Base-by-base conservation (phyloP, 2,113 vertebrate species). In the Sorex fumeus region DNA sequence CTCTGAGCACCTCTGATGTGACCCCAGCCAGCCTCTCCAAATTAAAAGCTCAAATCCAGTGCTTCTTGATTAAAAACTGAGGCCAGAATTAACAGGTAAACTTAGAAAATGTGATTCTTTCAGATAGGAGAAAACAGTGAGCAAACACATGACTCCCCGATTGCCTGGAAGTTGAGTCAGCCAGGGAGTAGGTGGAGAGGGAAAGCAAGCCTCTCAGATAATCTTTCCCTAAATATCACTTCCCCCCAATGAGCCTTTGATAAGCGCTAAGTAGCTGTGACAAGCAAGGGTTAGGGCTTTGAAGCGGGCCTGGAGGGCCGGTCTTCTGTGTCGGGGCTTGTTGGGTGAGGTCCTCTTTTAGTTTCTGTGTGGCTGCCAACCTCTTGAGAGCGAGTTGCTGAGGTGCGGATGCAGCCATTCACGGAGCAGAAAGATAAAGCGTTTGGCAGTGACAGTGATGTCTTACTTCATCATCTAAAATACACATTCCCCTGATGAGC, bases 221-320 rank as follows among this genome's bases (percentile, higher is more conserved):
- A 77, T 89, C 74, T 83, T 84, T 75, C 57, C 53, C 16, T 78
- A 84, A 93, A 84, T 87, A 90, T 28, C 47, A 12, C 77, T 70
- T 87, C 62, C 40, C 19, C 64, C 88, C 80, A 1, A 19, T 36
- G 69, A 92, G 80, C 86, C 76, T 95, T 95, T 94, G 95, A 81
- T 90, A 94, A 88, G 88, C 36, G 7, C 57, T 86, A 81, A 87
- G 76, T 74, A 27, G 80, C 84, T 89, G 25, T 64, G 70, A 64
- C 67, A 92, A 40, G 88, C 53, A 76, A 43, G 27, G 71, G 62
- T 76, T 80, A 60, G 34, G 13, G 89, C 81, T 87, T 62, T 86
- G 91, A 93, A 93, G 88, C 69, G 62, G 67, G 62, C 77, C 93
- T 30, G 16, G 87, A 96, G 84, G 88, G 84, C 84, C 77, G 28